Evolutionary conservation across 2,888 invertebrate genomes (phyloP), one percentile per base, ranked within the genome.

Genomic region (Minunthozetes semirufus): DNA sequence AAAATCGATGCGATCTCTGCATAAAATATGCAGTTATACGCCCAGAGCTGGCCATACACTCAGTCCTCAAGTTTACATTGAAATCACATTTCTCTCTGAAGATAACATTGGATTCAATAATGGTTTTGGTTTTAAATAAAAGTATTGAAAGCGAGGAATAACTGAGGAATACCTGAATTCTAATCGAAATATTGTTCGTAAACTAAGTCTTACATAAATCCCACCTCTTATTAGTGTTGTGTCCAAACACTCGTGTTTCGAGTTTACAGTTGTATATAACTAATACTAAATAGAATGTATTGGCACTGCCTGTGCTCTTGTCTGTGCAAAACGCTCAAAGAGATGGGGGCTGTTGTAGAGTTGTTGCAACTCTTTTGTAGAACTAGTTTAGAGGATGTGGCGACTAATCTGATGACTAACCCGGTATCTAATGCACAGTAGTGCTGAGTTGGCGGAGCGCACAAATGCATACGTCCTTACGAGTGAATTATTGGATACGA

Each of bases 1-100:
- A 59, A 59, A 59, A 59, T 59, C 59, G 59, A 59, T 59, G 11
- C 22, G 19, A 59, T 59, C 19, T 59, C 19, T 59, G 59, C 59
- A 59, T 59, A 59, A 59, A 59, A 59, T 59, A 59, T 59, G 59
- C 59, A 59, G 59, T 59, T 59, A 59, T 59, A 59, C 59, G 59
- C 59, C 59, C 59, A 22, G 48, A 48, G 48, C 48, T 48, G n/a
- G n/a, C 48, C 48, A 48, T 15, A 48, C 48, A n/a, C 48, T 48
- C n/a, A 48, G n/a, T 17, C 17, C n/a, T 48, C 5, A n/a, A 48
- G 17, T 17, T 13, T n/a, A 11, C 48, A 17, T 4, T n/a, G 17
- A 48, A 48, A 48, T 6, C 48, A 48, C 48, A 48, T n/a, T 48
- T 17, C n/a, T 48, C 11, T 48, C 4, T 11, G 33, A 8, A 33